phyloP scores from a whole-genome alignment of 2,113 vertebrate species.

The Dipodomys ordii region DNA sequence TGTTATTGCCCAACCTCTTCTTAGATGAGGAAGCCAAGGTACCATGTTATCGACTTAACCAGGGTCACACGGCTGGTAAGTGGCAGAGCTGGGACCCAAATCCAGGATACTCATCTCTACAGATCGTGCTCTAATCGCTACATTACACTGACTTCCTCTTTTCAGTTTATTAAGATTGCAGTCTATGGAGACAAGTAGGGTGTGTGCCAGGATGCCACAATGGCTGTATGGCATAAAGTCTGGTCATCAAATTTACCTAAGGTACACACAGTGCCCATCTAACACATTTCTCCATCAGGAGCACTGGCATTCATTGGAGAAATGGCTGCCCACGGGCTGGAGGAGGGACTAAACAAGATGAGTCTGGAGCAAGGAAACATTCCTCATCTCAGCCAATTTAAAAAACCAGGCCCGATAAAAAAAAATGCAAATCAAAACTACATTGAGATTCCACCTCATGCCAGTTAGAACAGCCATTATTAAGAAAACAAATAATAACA shows the following conservation, averaged over 20 bases:
- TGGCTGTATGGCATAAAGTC: background rate
- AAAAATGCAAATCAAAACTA: too few relatives aligned
- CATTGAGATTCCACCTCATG: too few relatives aligned
- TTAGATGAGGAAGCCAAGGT: background rate
- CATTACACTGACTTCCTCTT: background rate
- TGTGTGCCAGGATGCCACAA: background rate
- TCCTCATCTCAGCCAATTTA: too few relatives aligned
- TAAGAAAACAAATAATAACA: too few relatives aligned
- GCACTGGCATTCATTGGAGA: background rate
- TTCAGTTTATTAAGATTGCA: background rate
- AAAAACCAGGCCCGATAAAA: too few relatives aligned
- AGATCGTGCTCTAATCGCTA: background rate
- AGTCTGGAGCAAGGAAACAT: background rate
- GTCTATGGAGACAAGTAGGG: fast-evolving
- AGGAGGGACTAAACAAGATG: background rate
- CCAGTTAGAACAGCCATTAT: too few relatives aligned
- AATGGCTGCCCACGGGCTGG: background rate
- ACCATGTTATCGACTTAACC: background rate
- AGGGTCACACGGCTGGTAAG: background rate
- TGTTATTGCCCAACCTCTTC: background rate
- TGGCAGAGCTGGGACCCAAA: background rate
- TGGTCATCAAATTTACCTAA: background rate
- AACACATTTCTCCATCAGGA: background rate
- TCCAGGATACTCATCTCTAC: background rate
- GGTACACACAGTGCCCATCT: background rate